phyloP scores from a whole-genome alignment of 2,888 invertebrate genomes.

The Xanthia togata region DNA sequence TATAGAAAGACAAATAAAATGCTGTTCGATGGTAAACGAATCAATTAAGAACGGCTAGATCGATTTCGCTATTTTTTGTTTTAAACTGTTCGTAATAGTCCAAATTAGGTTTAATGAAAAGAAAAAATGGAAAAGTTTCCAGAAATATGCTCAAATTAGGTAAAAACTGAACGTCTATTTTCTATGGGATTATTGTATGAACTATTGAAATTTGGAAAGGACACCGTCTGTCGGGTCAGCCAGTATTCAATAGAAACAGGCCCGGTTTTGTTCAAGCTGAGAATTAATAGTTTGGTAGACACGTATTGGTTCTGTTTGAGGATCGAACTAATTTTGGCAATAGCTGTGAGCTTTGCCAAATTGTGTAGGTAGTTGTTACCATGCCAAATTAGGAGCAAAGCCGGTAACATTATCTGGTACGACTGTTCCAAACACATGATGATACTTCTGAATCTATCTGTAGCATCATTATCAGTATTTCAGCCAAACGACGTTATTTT shows the following conservation, averaged over 20 bases:
- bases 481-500: neutral
- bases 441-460: neutral
- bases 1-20: neutral
- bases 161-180: neutral
- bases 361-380: slow-evolving; percentile 38
- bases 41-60: neutral
- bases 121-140: neutral
- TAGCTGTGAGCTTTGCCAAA: slow-evolving; percentile 45
- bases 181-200: neutral
- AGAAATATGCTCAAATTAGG: neutral
- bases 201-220: neutral
- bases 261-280: neutral
- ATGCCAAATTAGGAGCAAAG: slow-evolving; percentile 48
- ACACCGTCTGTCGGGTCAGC: neutral
- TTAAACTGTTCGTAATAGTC: neutral
- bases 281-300: neutral
- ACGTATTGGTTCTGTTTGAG: slow-evolving; percentile 24
- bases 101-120: neutral
- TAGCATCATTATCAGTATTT: neutral
- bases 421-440: slow-evolving; percentile 3
- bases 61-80: neutral
- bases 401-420: slow-evolving; percentile 28
- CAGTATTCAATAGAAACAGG: neutral
- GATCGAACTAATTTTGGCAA: slow-evolving; percentile 38
- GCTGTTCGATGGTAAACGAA: neutral